Evolutionary conservation across 2,888 invertebrate species (phyloP).

Genomic region (Seladonia tumulorum): DNA sequence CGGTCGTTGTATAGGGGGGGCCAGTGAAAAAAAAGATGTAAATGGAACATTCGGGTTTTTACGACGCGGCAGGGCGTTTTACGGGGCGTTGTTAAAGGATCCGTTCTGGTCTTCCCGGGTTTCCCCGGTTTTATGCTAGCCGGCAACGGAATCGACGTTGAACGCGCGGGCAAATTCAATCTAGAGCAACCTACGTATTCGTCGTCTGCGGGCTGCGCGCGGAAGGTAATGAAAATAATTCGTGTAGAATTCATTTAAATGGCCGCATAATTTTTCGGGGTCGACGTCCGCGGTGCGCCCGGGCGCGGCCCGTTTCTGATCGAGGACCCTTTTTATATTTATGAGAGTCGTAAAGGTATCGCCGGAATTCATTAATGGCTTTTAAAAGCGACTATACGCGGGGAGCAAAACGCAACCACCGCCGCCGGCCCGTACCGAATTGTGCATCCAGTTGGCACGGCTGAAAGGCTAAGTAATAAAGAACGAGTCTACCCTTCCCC

Average conservation of each 20-base stretch:
- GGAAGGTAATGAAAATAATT: not conserved
- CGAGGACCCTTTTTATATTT: constrained; percentile 25
- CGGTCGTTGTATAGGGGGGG: not conserved
- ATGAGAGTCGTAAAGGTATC: constrained; percentile 30
- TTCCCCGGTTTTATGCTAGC: not conserved
- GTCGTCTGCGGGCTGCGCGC: not conserved
- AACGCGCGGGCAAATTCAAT: not conserved
- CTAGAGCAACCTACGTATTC: not conserved
- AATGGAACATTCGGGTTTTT: constrained; percentile 29
- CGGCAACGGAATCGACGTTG: not conserved
- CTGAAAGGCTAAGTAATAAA: constrained; percentile 42
- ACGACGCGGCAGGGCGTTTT: constrained; percentile 31
- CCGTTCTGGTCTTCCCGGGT: not conserved
- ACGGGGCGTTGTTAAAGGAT: constrained; percentile 30
- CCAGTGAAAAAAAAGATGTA: not conserved
- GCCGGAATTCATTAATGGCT: constrained; percentile 35
- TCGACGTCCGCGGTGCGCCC: not conserved
- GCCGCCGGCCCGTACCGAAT: not conserved
- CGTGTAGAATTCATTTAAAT: constrained; percentile 8
- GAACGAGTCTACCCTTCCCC: constrained; percentile 3
- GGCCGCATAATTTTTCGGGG: constrained; percentile 17
- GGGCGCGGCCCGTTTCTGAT: constrained; percentile 10
- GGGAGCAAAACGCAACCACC: not conserved
- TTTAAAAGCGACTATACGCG: constrained; percentile 27
- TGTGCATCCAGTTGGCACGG: constrained; percentile 34